Evolutionary conservation across 2,888 invertebrate species (phyloP), one percentile per base, ranked within the genome.

Genomic region (Miltochrista miniata): DNA sequence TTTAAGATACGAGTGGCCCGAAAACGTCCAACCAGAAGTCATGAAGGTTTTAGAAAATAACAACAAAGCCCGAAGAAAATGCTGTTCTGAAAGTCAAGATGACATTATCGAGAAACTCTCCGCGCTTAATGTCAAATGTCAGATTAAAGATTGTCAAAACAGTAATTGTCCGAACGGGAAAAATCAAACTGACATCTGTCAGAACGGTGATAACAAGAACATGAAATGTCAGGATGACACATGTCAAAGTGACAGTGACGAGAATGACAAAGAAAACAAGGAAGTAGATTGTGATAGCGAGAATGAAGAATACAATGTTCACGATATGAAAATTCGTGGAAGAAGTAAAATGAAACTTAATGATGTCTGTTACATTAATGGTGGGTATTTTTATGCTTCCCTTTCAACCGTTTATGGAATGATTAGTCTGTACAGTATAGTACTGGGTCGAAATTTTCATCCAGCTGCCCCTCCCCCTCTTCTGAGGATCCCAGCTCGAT

Each of bases 291-390:
- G 57, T 34, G 55, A 53, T 7, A 47, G 35, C 13, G 52, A 64
- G 18, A 61, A 66, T 33, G 69, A 58, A 1, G 77, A 75, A 0
- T 87, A 85, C 24, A 81, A 89, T 18, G 77, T 81, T 0, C 82
- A 85, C 33, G 92, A 92, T 56, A 93, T 98, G 90, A 85, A 92
- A 34, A 94, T 96, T 75, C 93, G 93, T 11, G 94, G 94, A 0
- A 92, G 95, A 56, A 94, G 92, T 1, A 87, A 88, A n/a, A 88
- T 97, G 62, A 90, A 93, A 30, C 76, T 94, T 0, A 95, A 99
- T 73, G 95, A 95, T 54, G 97, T 98, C 29, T 96, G 97, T 74
- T 99, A 99, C 83, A 99, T 99, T 38, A 98, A 98, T 87, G 98
- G 98, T 98, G 82, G 84, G 87, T 72, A 31, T 39, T 34, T 43